Base-by-base conservation (phyloP, 2,888 invertebrate genomes). In the Erebia ligea region DNA sequence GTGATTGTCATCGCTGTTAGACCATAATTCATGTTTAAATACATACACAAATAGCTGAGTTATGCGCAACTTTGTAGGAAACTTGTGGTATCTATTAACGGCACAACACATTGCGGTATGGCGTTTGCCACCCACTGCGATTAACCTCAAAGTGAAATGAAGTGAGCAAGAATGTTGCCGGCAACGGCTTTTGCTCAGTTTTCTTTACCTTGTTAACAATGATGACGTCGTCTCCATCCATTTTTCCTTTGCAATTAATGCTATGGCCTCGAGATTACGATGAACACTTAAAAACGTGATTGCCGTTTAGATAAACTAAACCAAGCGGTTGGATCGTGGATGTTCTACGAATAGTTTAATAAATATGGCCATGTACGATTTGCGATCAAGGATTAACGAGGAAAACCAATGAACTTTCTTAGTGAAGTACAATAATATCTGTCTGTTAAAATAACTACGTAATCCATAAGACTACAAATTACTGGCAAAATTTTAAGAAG, bases 101-200 rank as follows among this genome's bases (percentile, higher is more conserved):
- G 75, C 73, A 73, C 72, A 69, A 73, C 77, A 75, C 71, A 73
- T 67, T 71, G 77, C 69, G 72, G 77, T 72, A 61, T 68, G 69
- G 71, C 73, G 73, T 73, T 75, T 74, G 75, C 78, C 78, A 78
- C 78, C 78, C 78, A 78, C 70, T 68, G 75, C 73, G 75, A 77
- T 78, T 78, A 78, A 77, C 78, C 78, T 77, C 78, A 76, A 78
- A 78, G 75, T 63, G 75, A 73, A 77, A 74, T 76, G 74, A 73
- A 74, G 71, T 73, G 70, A 74, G 70, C 68, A 74, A 74, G 73
- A 70, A 73, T 73, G 70, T 69, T 69, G 70, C 63, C 40, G 64
- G 68, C 71, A 61, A 73, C 70, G 67, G 71, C 73, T 72, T 67
- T 63, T 70, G 61, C 64, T 67, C 48, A 50, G 72, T 71, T 75